Conservation (phyloP, 2,113 vertebrate genomes). For the Anhinga anhinga region DNA sequence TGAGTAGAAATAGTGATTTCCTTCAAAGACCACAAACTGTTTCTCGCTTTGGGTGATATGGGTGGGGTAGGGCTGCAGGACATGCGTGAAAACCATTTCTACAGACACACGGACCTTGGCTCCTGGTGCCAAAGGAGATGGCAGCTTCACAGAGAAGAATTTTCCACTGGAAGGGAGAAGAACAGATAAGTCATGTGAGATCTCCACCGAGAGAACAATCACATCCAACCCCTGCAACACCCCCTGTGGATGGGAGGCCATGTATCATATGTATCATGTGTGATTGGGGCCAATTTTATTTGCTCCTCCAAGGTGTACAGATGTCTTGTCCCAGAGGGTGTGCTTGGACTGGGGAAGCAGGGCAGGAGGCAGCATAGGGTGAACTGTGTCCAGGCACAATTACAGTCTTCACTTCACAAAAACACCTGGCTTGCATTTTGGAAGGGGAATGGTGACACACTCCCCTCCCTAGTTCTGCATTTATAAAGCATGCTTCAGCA, state of each 20-base stretch:
- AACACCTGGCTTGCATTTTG: neutral
- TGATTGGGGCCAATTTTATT: neutral
- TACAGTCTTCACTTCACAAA: neutral
- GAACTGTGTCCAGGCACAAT: neutral
- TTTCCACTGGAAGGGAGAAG: constrained; percentile 77
- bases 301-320: neutral
- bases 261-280: rapidly evolving
- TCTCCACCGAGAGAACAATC: neutral
- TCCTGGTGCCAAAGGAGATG: constrained; percentile 81
- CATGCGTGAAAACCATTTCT: constrained; percentile 89
- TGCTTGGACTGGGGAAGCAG: neutral
- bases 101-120: constrained; percentile 83
- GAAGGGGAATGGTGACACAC: neutral
- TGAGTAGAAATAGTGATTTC: constrained; percentile 95
- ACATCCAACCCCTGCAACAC: neutral
- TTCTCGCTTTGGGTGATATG: constrained; percentile 95
- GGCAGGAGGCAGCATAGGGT: neutral
- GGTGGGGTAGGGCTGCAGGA: constrained; percentile 90
- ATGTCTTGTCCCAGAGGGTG: neutral
- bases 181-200: neutral
- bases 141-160: constrained; percentile 88
- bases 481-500: neutral
- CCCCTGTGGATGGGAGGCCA: no score
- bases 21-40: constrained; percentile 96
- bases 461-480: neutral